Percentiles rank a stretch among this genome's conserved stretches.
These are phyloP conservation scores for Corydoras maculifer DNA, from an alignment of 2,113 vertebrate species.

Conservation along the genomic window DNA sequence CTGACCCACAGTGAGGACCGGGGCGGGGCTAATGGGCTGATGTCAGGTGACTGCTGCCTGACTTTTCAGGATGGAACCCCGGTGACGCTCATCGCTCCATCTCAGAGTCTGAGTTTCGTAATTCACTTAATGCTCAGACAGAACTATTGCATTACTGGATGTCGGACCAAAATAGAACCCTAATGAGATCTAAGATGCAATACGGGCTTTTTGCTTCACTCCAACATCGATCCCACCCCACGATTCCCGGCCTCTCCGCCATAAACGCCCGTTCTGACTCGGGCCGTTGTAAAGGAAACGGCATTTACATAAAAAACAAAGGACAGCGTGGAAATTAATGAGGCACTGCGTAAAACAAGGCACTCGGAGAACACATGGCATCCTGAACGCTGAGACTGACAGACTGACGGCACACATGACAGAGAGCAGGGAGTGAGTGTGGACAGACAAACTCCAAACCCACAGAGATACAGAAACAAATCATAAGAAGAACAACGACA, in stretches of 20 bases:
- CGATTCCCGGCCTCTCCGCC: conserved; percentile 28
- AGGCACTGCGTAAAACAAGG: conserved; percentile 14
- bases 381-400: conserved; percentile 32
- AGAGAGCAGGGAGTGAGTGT: conserved; percentile 29
- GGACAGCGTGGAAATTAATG: conserved; percentile 14
- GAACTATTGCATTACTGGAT: conserved; percentile 35
- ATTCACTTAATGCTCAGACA: background rate
- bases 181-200: conserved; percentile 41
- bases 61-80: too few relatives aligned
- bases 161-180: conserved; percentile 36
- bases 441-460: conserved; percentile 52
- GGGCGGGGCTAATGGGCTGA: too few relatives aligned
- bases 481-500: conserved; percentile 9
- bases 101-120: too few relatives aligned
- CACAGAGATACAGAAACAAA: conserved; percentile 29
- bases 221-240: conserved; percentile 34
- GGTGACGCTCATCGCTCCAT: too few relatives aligned
- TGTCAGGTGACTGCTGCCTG: too few relatives aligned
- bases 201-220: conserved; percentile 36
- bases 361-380: conserved; percentile 22
- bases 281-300: background rate
- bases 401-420: conserved; percentile 49
- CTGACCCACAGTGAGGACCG: too few relatives aligned
- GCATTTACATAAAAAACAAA: conserved; percentile 5
- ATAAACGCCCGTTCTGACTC: conserved; percentile 5